Evolutionary conservation across 1,140 invertebrate genomes (phyloP), one percentile per base, ranked within the genome.

Genomic region (Drosophila auraria): DNA sequence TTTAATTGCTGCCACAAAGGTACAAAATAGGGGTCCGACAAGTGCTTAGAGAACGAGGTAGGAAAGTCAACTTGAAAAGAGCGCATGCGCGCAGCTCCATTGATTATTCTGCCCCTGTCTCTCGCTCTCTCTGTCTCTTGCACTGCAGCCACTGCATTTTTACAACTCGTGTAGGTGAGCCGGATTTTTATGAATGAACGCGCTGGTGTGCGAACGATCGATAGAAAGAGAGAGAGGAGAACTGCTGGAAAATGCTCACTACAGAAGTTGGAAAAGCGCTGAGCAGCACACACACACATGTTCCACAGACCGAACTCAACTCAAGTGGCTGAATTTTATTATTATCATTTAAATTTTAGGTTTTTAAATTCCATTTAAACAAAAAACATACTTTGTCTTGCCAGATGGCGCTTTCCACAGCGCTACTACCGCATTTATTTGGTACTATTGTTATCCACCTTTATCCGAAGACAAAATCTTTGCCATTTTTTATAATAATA

Each of bases 151-250:
- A 74, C 59, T 84, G 81, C 81, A 90, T 76, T 89, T 84, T 89
- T 89, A 89, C 86, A 82, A 89, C 86, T 77, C 78, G 86, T 80
- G 86, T 90, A 90, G 86, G 84, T 82, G 84, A 89, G 84, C 84
- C 84, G 84, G 86, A 87, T 87, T 89, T 68, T 89, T 90, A 90
- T 89, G 86, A 89, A 89, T 89, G 86, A 89, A 82, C 68, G 65
- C 68, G 12, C 54, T 65, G 25, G 86, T 89, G 69, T 89, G 81
- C 53, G 73, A 57, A 40, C 20, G 54, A 57, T 40, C 36, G 54
- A 5, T 20, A 38, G 20, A 56, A 15, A 75, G 64, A 27, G 20
- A 15, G 38, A n/a, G 42, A 23, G 38, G 69, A 27, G 20, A 71
- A 42, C 38, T 36, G 33, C 23, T 47, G 51, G 51, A 69, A 69